These are phyloP conservation scores for Calliphora vicina DNA, from an alignment of 1,140 invertebrate genomes.

Conservation along the genomic window DNA sequence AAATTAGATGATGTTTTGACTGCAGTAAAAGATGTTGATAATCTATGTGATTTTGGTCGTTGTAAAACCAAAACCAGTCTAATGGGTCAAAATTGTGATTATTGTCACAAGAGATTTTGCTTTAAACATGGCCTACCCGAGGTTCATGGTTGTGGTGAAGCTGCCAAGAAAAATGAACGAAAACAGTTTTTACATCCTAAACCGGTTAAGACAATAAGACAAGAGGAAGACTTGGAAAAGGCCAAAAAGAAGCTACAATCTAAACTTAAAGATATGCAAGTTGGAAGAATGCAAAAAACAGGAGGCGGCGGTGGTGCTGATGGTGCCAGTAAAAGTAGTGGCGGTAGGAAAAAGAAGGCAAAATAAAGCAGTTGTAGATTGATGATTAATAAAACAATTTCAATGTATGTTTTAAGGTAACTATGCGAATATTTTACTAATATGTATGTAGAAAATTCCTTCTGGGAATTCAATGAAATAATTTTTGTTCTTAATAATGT, in stretches of 20 bases:
- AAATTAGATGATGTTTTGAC: conserved; percentile 58
- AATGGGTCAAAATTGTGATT: conserved; percentile 56
- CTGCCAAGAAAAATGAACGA: conserved; percentile 52
- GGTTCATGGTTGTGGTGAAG: conserved; percentile 58
- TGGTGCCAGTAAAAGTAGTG: conserved; percentile 52
- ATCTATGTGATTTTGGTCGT: conserved; percentile 52
- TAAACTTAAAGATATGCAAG: conserved; percentile 61
- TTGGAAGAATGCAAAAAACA: conserved; percentile 54
- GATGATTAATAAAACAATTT: too few relatives aligned
- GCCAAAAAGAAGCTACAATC: conserved; percentile 55
- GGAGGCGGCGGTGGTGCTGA: conserved; percentile 51
- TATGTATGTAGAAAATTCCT: too few relatives aligned
- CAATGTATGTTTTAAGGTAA: too few relatives aligned
- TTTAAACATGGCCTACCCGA: conserved; percentile 60
- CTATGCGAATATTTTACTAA: background rate
- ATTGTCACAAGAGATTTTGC: conserved; percentile 56
- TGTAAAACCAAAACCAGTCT: conserved; percentile 59
- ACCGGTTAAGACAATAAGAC: conserved; percentile 50
- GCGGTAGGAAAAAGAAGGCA: conserved; percentile 48
- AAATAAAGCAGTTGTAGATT: background rate
- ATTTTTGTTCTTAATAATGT: background rate
- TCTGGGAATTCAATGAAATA: background rate
- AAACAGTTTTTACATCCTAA: conserved; percentile 59
- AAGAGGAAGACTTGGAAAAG: conserved; percentile 54
- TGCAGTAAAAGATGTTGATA: conserved; percentile 58